phyloP scores from a whole-genome alignment of 1,140 invertebrate genomes.

The Sogatella furcifera region DNA sequence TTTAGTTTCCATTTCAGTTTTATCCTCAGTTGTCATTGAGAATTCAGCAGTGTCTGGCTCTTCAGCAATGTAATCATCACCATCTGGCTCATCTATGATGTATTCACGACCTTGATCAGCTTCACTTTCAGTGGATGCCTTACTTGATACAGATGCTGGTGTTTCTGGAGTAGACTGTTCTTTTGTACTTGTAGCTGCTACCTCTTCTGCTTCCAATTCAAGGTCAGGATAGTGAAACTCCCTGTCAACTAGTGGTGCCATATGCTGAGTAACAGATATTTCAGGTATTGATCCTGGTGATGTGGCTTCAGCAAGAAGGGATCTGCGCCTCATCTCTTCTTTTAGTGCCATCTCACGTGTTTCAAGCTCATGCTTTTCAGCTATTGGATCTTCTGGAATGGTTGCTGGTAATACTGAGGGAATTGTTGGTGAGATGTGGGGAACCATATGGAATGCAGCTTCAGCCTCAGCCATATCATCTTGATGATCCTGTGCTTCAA shows the following conservation, averaged over 20 bases:
- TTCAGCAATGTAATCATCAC: conserved; percentile 41
- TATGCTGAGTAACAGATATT: conserved; percentile 55
- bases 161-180: conserved; percentile 40
- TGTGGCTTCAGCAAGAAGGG: conserved; percentile 32
- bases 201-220: conserved; percentile 30
- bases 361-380: conserved; percentile 40
- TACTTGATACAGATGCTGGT: conserved; percentile 45
- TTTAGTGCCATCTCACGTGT: conserved; percentile 34
- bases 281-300: conserved; percentile 47
- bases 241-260: conserved; percentile 36
- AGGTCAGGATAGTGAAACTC: conserved; percentile 40
- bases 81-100: conserved; percentile 39
- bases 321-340: conserved; percentile 33
- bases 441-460: conserved; percentile 36
- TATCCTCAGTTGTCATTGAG: conserved; percentile 40
- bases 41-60: conserved; percentile 36
- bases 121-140: conserved; percentile 44
- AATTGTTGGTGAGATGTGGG: conserved; percentile 34
- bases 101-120: conserved; percentile 51
- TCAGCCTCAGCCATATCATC: conserved; percentile 40
- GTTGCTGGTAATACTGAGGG: conserved; percentile 32
- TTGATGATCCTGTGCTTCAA: conserved; percentile 23
- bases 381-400: conserved; percentile 41
- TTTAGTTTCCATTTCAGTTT: conserved; percentile 34
- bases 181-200: conserved; percentile 18